Base-by-base conservation (phyloP, 2,888 invertebrate genomes). In the Nasonia oneida region DNA sequence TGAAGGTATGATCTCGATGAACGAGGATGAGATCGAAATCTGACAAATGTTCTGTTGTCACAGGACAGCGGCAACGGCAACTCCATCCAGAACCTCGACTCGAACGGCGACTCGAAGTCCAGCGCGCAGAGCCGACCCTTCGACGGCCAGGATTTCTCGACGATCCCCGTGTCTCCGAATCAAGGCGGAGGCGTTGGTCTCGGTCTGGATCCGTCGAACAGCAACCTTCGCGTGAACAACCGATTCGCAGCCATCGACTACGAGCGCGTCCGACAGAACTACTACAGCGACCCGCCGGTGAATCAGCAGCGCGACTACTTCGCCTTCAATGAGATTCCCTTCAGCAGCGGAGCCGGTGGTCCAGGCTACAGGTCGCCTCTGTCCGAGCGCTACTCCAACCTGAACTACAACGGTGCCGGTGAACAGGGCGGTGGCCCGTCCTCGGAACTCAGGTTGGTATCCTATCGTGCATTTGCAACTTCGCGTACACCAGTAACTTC, bases 51-150 rank as follows among this genome's bases (percentile, higher is more conserved):
- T 67, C 14, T 67, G 0, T 33, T 67, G 29, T 10, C 47, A n/a
- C 14, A 42, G n/a, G 14, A 39, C 23, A 73, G 42, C 23, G 70
- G 18, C 61, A 81, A 57, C 47, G 79, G 18, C 14, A 79, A 82
- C 37, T 2, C 86, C 1, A 39, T 80, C 8, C 83, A 75, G 33
- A 82, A 67, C 14, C 57, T 82, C 10, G 85, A 81, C n/a, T 0
- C 14, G 3, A 82, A 77, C 71, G 71, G 14, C 23, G 86, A 87
- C 50, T 87, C 87, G 0, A 87, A 87, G 37, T 86, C 86, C 5
- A 85, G 87, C 70, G 84, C 86, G 6, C 84, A 87, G 14, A 86
- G 42, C n/a, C 84, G 87, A 0, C 87, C 86, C 10, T 85, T 61
- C 75, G 82, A 84, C 61, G 73, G 29, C 0, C n/a, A 74, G 12